Conservation (phyloP, 2,888 invertebrate species). For the Geotrupes spiniger region DNA sequence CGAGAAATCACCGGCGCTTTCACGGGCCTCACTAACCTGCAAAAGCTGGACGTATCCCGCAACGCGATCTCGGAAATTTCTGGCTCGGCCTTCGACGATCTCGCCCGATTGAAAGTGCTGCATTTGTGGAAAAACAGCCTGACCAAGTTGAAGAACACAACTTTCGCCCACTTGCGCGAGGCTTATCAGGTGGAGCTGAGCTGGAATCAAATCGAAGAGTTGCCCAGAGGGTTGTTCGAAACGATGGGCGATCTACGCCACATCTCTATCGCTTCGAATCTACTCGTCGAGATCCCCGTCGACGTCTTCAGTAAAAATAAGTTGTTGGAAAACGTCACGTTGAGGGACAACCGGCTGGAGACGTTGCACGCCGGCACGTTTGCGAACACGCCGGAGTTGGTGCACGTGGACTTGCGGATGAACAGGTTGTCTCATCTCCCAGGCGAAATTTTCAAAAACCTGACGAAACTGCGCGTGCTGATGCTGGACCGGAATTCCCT, state of each 20-base stretch:
- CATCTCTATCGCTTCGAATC: background rate
- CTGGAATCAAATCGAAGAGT: slow-evolving; percentile 60
- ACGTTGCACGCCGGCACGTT: slow-evolving; percentile 9
- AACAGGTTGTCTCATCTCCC: slow-evolving; percentile 16
- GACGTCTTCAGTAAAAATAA: slow-evolving; percentile 8
- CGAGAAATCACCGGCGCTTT: slow-evolving; percentile 50
- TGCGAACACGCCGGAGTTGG: slow-evolving; percentile 6
- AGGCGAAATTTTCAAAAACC: slow-evolving; percentile 13
- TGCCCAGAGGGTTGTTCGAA: slow-evolving; percentile 62
- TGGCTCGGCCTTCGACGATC: slow-evolving; percentile 2
- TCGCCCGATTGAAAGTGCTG: slow-evolving; percentile 9
- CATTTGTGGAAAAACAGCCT: slow-evolving; percentile 20
- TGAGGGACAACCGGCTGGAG: background rate
- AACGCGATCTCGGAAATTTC: slow-evolving; percentile 9
- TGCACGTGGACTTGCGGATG: slow-evolving; percentile 15
- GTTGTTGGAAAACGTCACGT: background rate
- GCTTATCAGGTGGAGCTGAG: slow-evolving; percentile 59
- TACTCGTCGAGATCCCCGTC: slow-evolving; percentile 1
- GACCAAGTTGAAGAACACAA: too few species aligned
- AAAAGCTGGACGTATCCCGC: slow-evolving; percentile 4
- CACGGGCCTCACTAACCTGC: background rate
- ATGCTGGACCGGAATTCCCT: slow-evolving; percentile 15
- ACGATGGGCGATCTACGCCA: slow-evolving; percentile 52
- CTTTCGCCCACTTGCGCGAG: too few species aligned
- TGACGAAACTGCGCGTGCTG: slow-evolving; percentile 12